Evolutionary conservation across 2,113 vertebrate genomes (phyloP).

Genomic region (Pseudorectes ferrugineus): DNA sequence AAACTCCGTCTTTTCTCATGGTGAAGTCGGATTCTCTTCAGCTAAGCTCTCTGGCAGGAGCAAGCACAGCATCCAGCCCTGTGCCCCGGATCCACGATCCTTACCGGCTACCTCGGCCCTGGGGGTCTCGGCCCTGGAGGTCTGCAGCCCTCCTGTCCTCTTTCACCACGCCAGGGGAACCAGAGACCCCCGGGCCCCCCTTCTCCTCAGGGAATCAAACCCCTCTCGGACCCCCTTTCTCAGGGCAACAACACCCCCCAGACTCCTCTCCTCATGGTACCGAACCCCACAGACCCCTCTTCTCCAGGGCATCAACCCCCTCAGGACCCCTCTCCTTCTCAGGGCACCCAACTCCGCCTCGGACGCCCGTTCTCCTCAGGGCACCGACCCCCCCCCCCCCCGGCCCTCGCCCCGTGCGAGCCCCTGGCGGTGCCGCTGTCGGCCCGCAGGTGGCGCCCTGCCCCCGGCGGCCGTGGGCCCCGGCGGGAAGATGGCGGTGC

Average conservation of each 20-base stretch:
- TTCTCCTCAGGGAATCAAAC: background rate
- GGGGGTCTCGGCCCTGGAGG: background rate
- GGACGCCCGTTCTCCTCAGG: accelerated
- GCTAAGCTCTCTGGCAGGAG: background rate
- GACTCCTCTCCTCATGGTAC: background rate
- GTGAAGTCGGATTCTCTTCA: background rate
- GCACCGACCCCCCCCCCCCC: background rate
- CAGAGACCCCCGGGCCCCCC: accelerated
- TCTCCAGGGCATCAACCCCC: background rate
- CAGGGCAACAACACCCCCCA: background rate
- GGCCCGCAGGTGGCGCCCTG: background rate
- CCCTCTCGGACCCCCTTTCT: accelerated
- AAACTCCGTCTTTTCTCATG: background rate
- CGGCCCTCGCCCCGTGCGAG: background rate
- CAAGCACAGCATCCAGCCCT: background rate
- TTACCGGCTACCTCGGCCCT: accelerated
- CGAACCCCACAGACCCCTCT: too few relatives aligned
- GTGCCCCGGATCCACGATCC: accelerated
- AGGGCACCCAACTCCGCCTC: background rate
- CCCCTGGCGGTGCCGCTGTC: background rate
- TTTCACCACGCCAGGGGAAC: background rate
- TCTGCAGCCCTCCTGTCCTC: background rate
- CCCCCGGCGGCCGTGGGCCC: background rate
- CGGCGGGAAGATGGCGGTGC: background rate
- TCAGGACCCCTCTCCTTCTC: too few relatives aligned